Conservation (phyloP, 2,113 vertebrate genomes). For the Limanda limanda region DNA sequence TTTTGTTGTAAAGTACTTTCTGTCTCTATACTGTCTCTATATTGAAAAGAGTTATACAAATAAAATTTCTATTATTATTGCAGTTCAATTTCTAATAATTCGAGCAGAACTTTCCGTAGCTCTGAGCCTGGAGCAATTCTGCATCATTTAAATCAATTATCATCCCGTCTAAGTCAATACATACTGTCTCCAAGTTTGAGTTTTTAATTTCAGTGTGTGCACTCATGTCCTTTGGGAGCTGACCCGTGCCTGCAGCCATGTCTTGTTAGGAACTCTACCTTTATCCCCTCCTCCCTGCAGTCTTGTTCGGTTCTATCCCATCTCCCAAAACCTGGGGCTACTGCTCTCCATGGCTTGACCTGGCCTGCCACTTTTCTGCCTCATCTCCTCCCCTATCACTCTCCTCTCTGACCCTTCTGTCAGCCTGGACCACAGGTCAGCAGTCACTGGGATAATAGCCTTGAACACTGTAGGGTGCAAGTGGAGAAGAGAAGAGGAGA, state of each 20-base stretch:
- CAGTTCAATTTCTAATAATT: too few relatives aligned
- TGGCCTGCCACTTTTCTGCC: conserved; percentile 54
- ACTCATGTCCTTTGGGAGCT: conserved; percentile 26
- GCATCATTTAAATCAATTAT: too few relatives aligned
- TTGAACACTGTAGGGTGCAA: conserved; percentile 10
- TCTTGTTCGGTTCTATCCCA: conserved; percentile 23
- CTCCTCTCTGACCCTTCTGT: conserved; percentile 43
- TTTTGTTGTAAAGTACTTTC: too few relatives aligned
- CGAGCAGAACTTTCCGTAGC: too few relatives aligned
- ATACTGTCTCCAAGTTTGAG: too few relatives aligned
- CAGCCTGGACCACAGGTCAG: conserved; percentile 43
- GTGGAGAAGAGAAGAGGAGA: not conserved
- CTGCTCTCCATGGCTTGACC: conserved; percentile 38
- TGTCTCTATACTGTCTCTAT: too few relatives aligned
- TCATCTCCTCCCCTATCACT: conserved; percentile 50
- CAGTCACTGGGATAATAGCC: conserved; percentile 34
- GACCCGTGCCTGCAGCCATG: conserved; percentile 24
- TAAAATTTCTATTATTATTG: too few relatives aligned
- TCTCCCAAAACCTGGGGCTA: conserved; percentile 12
- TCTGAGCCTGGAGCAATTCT: too few relatives aligned
- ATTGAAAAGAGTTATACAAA: too few relatives aligned
- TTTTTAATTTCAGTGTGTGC: too few relatives aligned
- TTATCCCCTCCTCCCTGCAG: conserved; percentile 2
- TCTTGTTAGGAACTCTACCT: conserved; percentile 28
- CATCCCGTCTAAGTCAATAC: too few relatives aligned